These are phyloP conservation scores for Hormaphis cornu DNA, from an alignment of 1,140 invertebrate species.

Conservation along the genomic window DNA sequence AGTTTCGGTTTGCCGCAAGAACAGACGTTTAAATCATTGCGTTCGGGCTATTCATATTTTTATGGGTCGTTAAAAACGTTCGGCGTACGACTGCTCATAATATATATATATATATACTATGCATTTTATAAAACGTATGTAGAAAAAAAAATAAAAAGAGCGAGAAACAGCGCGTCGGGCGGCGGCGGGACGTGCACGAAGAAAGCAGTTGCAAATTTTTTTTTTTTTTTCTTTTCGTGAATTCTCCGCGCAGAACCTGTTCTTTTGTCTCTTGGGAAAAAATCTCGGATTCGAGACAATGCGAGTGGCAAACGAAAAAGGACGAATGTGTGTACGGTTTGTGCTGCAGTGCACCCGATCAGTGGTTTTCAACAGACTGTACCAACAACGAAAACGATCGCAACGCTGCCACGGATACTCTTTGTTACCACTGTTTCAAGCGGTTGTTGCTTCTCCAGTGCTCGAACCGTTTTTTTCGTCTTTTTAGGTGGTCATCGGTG, in stretches of 20 bases:
- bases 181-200: background rate
- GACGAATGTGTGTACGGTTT: conserved; percentile 6
- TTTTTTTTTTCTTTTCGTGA: conserved; percentile 17
- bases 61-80: no score
- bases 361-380: conserved; percentile 25
- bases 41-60: no score
- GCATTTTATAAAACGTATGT: background rate
- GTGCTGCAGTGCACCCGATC: conserved; percentile 11
- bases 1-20: no score
- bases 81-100: no score
- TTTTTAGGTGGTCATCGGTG: no score
- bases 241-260: conserved; percentile 17
- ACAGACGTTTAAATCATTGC: no score
- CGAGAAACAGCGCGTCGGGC: background rate
- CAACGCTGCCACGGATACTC: background rate
- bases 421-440: no score
- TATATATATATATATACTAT: background rate
- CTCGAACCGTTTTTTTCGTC: no score
- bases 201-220: conserved; percentile 27
- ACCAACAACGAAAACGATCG: background rate
- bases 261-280: conserved; percentile 28
- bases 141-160: background rate
- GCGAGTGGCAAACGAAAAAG: conserved; percentile 13
- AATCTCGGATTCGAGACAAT: conserved; percentile 29
- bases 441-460: no score